Conservation (phyloP, 2,113 vertebrate genomes). For the Scytalopus superciliaris region DNA sequence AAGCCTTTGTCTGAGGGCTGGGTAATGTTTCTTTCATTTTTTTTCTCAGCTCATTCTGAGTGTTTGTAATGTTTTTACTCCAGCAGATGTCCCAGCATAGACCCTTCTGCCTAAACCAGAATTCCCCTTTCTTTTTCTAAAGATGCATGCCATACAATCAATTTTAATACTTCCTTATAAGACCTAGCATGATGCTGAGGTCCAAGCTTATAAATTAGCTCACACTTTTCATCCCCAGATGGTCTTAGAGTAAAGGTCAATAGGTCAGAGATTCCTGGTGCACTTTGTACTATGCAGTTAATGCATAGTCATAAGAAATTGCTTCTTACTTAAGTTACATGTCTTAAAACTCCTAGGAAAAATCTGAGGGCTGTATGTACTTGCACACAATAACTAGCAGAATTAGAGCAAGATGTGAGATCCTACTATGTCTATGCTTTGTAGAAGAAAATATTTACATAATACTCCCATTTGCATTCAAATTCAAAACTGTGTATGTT, state of each 20-base stretch:
- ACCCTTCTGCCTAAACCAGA: neutral
- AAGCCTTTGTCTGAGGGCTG: neutral
- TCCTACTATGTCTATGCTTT: neutral
- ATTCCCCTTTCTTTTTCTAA: neutral
- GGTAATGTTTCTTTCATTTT: neutral
- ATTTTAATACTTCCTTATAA: neutral
- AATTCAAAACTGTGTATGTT: neutral
- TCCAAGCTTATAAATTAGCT: neutral
- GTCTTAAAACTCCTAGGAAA: neutral
- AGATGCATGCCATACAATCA: neutral
- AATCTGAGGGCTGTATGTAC: neutral
- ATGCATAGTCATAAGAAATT: neutral
- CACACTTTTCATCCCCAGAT: neutral
- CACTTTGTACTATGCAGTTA: neutral
- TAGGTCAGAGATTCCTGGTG: neutral
- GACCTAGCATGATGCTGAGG: neutral
- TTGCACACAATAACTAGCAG: neutral
- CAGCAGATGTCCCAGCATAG: rapidly evolving
- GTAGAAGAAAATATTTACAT: neutral
- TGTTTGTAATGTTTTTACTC: neutral
- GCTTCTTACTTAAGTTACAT: neutral
- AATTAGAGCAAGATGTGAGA: neutral
- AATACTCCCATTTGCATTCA: neutral
- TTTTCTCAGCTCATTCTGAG: neutral
- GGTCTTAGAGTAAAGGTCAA: neutral